These are phyloP conservation scores for Phrynocephalus forsythii DNA, from an alignment of 2,797 vertebrate genomes.

Conservation along the genomic window DNA sequence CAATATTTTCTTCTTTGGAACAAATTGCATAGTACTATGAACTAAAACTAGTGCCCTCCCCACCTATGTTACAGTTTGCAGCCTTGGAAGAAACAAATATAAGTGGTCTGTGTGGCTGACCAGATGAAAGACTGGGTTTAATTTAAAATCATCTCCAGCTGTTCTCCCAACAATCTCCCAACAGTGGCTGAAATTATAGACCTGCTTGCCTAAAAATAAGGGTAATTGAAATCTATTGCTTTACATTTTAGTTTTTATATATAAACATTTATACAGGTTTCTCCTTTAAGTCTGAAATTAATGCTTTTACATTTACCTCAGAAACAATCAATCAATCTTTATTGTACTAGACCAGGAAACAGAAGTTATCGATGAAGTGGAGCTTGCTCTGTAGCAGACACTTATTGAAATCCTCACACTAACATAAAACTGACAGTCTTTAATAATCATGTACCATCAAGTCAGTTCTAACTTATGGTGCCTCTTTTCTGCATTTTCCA, in stretches of 20 bases:
- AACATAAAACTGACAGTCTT: no score
- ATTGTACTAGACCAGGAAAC: background rate
- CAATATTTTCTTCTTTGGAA: background rate
- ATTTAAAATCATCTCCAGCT: background rate
- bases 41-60: conserved; percentile 11
- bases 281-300: no score
- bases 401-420: no score
- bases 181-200: background rate
- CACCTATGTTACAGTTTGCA: background rate
- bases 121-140: background rate
- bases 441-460: no score
- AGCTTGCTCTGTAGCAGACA: background rate
- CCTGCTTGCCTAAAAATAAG: background rate
- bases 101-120: background rate
- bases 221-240: background rate
- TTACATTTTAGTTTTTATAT: background rate
- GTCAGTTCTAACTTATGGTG: no score
- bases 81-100: background rate
- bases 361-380: background rate
- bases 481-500: no score
- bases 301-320: no score
- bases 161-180: background rate
- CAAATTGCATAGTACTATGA: background rate
- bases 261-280: background rate
- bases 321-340: no score